A percentile compares a stretch with the other conserved stretches of the same genome.
Evolutionary conservation across 2,113 vertebrate species (phyloP).

Genomic region (Bostrychus sinensis): DNA sequence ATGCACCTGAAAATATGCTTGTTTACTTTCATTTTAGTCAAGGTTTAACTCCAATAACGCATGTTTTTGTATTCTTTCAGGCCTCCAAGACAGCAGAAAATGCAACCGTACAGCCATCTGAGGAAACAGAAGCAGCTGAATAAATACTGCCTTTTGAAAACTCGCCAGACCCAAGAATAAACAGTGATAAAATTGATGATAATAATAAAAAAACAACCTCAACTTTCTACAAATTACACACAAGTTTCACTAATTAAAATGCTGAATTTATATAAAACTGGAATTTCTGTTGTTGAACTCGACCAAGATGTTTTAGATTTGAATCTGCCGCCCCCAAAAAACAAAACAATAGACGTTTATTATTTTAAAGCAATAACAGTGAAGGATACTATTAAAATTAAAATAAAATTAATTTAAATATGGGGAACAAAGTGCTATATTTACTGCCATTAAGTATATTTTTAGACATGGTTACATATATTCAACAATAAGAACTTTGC

Average conservation of each 20-base stretch:
- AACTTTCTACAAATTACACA: constrained; percentile 25
- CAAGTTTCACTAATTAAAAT: constrained; percentile 36
- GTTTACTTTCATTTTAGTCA: background rate
- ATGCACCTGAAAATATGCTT: background rate
- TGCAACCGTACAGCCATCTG: constrained; percentile 85
- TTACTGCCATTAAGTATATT: constrained; percentile 57
- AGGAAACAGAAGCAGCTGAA: constrained; percentile 88
- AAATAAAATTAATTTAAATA: constrained; percentile 21
- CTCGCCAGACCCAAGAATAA: constrained; percentile 59
- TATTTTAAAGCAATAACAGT: constrained; percentile 36
- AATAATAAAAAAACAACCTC: constrained; percentile 28
- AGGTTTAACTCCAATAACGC: background rate
- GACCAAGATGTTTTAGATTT: constrained; percentile 36
- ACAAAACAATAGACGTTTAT: constrained; percentile 11
- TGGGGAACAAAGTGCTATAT: constrained; percentile 58
- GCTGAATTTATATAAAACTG: constrained; percentile 25
- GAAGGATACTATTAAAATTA: constrained; percentile 33
- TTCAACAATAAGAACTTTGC: background rate
- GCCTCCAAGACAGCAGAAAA: constrained; percentile 93
- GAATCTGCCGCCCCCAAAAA: background rate
- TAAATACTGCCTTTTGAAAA: constrained; percentile 71
- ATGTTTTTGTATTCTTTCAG: constrained; percentile 61
- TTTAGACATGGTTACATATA: constrained; percentile 3
- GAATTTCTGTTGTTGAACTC: constrained; percentile 3
- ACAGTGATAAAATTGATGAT: constrained; percentile 30